These are phyloP conservation scores for Vanessa atalanta DNA, from an alignment of 1,140 invertebrate genomes.

Conservation along the genomic window DNA sequence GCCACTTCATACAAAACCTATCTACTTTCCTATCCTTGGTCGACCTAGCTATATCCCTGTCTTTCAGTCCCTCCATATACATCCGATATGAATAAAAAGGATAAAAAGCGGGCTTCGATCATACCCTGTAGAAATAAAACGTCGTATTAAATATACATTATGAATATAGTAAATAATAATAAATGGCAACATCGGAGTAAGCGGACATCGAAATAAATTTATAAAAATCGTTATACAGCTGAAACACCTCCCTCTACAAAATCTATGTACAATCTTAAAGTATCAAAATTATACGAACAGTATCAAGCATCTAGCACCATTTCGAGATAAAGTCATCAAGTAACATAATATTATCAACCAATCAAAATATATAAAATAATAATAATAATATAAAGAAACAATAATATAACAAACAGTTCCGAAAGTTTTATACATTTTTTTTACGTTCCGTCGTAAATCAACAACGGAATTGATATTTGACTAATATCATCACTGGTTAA, in stretches of 20 bases:
- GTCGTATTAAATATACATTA: conserved; percentile 40
- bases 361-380: conserved; percentile 58
- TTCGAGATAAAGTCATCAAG: conserved; percentile 68
- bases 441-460: conserved; percentile 6
- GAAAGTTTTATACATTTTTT: conserved; percentile 38
- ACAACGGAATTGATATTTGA: conserved; percentile 32
- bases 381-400: conserved; percentile 59
- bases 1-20: conserved; percentile 73
- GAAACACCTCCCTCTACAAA: conserved; percentile 35
- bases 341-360: conserved; percentile 76
- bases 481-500: conserved; percentile 56
- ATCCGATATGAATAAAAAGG: conserved; percentile 65
- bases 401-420: conserved; percentile 61
- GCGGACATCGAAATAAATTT: conserved; percentile 24
- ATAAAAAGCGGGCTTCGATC: conserved; percentile 54
- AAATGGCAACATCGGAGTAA: conserved; percentile 52
- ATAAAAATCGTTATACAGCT: conserved; percentile 6
- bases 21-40: conserved; percentile 59
- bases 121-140: conserved; percentile 63
- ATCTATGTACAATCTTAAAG: conserved; percentile 65
- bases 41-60: conserved; percentile 72
- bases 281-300: conserved; percentile 64
- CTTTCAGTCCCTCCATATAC: conserved; percentile 71
- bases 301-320: conserved; percentile 78
- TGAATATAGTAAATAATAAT: conserved; percentile 38